Conservation (phyloP, 2,797 vertebrate species). For the Bucorvus abyssinicus region DNA sequence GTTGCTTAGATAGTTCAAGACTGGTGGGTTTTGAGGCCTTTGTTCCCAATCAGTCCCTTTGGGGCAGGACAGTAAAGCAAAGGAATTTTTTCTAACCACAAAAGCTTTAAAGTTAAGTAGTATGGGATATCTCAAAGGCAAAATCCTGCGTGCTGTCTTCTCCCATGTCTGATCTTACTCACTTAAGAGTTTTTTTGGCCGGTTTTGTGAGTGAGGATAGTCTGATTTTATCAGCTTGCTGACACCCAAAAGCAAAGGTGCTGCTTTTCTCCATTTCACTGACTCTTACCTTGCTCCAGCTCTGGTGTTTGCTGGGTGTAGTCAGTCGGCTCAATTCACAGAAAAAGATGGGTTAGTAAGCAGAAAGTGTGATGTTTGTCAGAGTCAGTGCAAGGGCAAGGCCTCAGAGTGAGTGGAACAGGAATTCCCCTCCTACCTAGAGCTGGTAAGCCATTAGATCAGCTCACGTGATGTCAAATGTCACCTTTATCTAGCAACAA, state of each 20-base stretch:
- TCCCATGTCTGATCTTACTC: neutral
- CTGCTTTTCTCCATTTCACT: neutral
- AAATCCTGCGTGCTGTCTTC: neutral
- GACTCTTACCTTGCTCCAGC: neutral
- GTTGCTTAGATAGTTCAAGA: neutral
- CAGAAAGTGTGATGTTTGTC: neutral
- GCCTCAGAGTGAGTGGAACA: neutral
- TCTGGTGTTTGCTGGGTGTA: neutral
- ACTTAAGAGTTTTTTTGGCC: neutral
- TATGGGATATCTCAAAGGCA: neutral
- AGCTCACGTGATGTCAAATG: neutral
- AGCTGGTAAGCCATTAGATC: neutral
- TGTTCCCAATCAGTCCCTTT: neutral
- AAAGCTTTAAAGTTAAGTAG: neutral
- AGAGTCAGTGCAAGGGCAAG: neutral
- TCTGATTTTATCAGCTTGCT: neutral
- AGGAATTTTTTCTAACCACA: neutral
- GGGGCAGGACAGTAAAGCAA: neutral
- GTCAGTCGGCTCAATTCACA: neutral
- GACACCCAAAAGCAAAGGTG: neutral
- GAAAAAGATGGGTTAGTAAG: neutral
- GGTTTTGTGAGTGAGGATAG: neutral
- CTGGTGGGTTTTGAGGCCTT: neutral
- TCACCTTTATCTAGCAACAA: neutral
- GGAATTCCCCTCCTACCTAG: neutral